Percentiles rank a stretch among this genome's conserved stretches.
Conservation (phyloP, 2,888 invertebrate genomes). For the Oligia fasciuncula region DNA sequence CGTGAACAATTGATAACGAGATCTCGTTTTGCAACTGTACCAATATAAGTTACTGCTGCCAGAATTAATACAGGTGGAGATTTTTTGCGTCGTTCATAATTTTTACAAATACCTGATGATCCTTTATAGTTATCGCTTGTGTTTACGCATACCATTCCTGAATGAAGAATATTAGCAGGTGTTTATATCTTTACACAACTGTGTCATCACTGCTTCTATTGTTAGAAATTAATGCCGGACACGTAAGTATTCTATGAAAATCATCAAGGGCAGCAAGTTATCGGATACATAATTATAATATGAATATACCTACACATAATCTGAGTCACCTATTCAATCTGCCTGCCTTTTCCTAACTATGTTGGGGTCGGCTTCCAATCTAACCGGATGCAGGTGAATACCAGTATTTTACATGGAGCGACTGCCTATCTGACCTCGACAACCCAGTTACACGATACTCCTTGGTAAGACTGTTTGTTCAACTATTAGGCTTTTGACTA, state of each 20-base stretch:
- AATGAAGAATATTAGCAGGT: not conserved
- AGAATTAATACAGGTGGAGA: slow-evolving; percentile 3
- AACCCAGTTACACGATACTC: not conserved
- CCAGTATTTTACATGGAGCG: not conserved
- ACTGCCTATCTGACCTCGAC: not conserved
- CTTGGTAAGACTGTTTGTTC: not conserved
- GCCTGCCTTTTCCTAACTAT: not conserved
- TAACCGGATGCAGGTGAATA: not conserved
- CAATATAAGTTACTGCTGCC: not conserved
- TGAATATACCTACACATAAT: not conserved
- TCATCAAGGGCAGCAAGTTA: not conserved
- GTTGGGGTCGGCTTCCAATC: not conserved
- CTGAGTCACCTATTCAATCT: not conserved
- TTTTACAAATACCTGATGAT: not conserved
- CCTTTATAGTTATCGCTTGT: not conserved
- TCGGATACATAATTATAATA: not conserved
- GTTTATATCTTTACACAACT: slow-evolving; percentile 1
- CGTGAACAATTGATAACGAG: slow-evolving; percentile 22
- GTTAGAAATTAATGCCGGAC: slow-evolving; percentile 6
- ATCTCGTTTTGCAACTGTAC: not conserved
- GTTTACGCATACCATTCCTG: not conserved
- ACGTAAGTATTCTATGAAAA: not conserved
- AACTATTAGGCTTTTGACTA: not conserved
- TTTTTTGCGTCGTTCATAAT: not conserved
- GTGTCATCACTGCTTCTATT: slow-evolving; percentile 25